Evolutionary conservation across 1,140 invertebrate species (phyloP), one percentile per base, ranked within the genome.

Genomic region (Stegodyphus mimosarum): DNA sequence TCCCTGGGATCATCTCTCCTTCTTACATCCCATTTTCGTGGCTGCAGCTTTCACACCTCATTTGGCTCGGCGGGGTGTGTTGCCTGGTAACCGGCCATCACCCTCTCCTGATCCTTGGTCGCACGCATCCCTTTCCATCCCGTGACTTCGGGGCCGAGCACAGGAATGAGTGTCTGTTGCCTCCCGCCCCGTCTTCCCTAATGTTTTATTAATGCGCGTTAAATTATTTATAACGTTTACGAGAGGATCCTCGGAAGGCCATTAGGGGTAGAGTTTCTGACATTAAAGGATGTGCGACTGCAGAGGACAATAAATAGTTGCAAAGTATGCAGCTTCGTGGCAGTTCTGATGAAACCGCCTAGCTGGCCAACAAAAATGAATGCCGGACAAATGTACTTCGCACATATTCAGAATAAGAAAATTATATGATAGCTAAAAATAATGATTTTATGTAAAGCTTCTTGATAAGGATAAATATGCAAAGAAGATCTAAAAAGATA

Each of bases 191-290:
- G 11, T 76, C 6, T 17, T 63, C 64, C 64, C 80, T 84, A 69
- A 84, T 84, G 81, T 84, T 84, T 84, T 84, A 84, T 84, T 84
- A 84, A 84, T 84, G 81, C 81, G 72, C 64, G 55, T 75, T 75
- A 74, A 84, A 84, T 84, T 84, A 84, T 84, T 84, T 84, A 84
- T 84, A 70, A 70, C 73, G 63, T 76, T 84, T 75, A 84, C 66
- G 60, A 74, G 60, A 74, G 64, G 66, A 15, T 67, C 64, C 17
- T 18, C 52, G 76, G 51, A 51, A 64, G 52, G 69, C 49, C 77
- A 64, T 79, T 79, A 33, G 60, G 52, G 77, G 51, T 11, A 51
- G 75, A 77, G 75, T 17, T 77, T 69, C 33, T 75, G 55, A 60
- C 73, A 63, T 11, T 11, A 69, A 51, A 72, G 52, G 49, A 72